Percentiles rank a stretch among this genome's conserved stretches.
These are phyloP conservation scores for Pantala flavescens DNA, from an alignment of 1,140 invertebrate genomes.

Conservation along the genomic window DNA sequence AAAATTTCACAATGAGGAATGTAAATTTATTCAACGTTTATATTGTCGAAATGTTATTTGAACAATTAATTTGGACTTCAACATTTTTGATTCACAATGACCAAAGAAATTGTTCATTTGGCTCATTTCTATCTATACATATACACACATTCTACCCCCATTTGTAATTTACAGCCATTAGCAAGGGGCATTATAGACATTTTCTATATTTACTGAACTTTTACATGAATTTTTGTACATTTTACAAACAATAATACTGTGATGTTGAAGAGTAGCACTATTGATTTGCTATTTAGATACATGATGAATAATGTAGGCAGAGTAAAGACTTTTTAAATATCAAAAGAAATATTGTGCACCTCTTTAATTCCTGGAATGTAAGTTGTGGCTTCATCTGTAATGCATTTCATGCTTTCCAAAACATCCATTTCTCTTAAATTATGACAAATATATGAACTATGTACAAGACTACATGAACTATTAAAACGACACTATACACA, in stretches of 20 bases:
- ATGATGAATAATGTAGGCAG: no score
- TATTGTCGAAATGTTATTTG: neutral
- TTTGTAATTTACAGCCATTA: neutral
- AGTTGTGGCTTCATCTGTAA: no score
- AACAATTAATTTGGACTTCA: neutral
- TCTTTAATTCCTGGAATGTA: no score
- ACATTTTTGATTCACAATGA: neutral
- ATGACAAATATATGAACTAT: neutral
- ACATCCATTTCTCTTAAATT: neutral
- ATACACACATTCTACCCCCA: neutral
- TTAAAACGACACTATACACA: neutral
- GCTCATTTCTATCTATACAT: neutral
- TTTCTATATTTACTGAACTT: neutral
- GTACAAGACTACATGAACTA: neutral
- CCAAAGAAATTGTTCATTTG: neutral
- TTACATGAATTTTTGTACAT: neutral
- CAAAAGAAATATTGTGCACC: no score
- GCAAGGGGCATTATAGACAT: neutral
- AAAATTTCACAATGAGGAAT: constrained; percentile 1
- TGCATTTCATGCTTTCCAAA: neutral
- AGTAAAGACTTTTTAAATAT: no score
- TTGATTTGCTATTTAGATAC: no score
- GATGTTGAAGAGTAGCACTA: no score
- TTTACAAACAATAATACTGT: neutral
- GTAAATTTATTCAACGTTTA: neutral